A percentile compares a stretch with the other conserved stretches of the same genome.
Conservation (phyloP, 2,797 vertebrate genomes). For the Denticeps clupeoides region DNA sequence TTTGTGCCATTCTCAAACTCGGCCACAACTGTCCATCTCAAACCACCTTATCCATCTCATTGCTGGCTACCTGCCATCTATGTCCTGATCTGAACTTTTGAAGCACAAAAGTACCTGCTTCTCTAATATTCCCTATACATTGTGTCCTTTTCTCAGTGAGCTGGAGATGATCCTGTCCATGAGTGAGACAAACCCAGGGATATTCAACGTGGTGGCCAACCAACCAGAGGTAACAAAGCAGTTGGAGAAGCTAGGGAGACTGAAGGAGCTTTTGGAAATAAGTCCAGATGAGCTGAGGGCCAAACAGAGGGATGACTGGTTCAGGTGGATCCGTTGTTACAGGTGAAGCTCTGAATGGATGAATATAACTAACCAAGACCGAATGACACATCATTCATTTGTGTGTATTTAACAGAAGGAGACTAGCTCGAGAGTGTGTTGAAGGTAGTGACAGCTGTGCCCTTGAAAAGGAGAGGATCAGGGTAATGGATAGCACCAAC, state of each 20-base stretch:
- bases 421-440: conserved; percentile 59
- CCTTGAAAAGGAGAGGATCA: conserved; percentile 46
- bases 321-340: conserved; percentile 65
- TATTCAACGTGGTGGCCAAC: conserved; percentile 66
- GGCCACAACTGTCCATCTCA: neutral
- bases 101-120: too few relatives aligned
- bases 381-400: neutral
- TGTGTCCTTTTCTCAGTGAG: conserved; percentile 55
- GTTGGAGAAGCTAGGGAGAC: conserved; percentile 59
- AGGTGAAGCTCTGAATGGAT: conserved; percentile 41
- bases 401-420: conserved; percentile 42
- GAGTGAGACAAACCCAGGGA: conserved; percentile 71
- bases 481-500: conserved; percentile 66
- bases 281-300: conserved; percentile 49
- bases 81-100: too few relatives aligned
- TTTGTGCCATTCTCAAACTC: too few relatives aligned
- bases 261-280: conserved; percentile 57
- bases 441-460: conserved; percentile 12
- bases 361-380: neutral
- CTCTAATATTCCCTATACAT: too few relatives aligned
- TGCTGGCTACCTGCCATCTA: neutral
- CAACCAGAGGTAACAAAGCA: conserved; percentile 58
- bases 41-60: neutral
- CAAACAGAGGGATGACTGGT: conserved; percentile 63
- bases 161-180: conserved; percentile 76